Conservation (phyloP, 1,140 invertebrate species). For the Camponotus vicinus region DNA sequence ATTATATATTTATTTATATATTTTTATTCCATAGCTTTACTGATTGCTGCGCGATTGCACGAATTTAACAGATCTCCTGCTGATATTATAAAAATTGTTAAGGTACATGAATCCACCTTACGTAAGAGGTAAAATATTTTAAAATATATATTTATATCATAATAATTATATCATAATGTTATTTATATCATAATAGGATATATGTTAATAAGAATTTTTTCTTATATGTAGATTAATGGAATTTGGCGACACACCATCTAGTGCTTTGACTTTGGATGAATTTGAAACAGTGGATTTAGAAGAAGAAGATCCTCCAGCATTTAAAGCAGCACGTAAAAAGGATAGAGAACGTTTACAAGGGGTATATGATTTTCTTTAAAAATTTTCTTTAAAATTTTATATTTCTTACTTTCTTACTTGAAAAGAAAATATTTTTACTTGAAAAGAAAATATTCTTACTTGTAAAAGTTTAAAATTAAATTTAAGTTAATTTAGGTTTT, state of each 20-base stretch:
- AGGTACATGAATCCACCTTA: constrained; percentile 97
- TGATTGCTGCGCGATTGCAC: constrained; percentile 97
- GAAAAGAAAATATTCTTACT: not conserved
- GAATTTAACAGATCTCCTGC: constrained; percentile 95
- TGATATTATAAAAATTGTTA: constrained; percentile 98
- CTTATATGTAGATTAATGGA: constrained; percentile 91
- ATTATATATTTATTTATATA: not conserved
- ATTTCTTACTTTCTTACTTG: not conserved
- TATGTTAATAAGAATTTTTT: not conserved
- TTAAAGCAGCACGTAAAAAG: constrained; percentile 95
- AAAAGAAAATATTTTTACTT: not conserved
- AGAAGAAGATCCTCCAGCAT: constrained; percentile 98
- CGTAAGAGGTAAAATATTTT: constrained; percentile 91
- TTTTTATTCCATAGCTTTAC: constrained; percentile 89
- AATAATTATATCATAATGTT: not conserved
- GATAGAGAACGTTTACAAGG: constrained; percentile 93
- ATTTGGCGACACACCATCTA: constrained; percentile 97
- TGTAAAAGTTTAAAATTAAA: not conserved
- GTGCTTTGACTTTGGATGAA: constrained; percentile 95
- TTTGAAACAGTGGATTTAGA: constrained; percentile 99
- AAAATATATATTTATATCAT: constrained; percentile 49
- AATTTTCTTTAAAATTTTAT: constrained; percentile 27
- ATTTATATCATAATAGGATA: not conserved
- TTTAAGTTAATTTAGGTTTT: not conserved
- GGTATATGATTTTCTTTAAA: constrained; percentile 85